phyloP scores from a whole-genome alignment of 2,797 vertebrate genomes.

The Coranthus polyacanthus region DNA sequence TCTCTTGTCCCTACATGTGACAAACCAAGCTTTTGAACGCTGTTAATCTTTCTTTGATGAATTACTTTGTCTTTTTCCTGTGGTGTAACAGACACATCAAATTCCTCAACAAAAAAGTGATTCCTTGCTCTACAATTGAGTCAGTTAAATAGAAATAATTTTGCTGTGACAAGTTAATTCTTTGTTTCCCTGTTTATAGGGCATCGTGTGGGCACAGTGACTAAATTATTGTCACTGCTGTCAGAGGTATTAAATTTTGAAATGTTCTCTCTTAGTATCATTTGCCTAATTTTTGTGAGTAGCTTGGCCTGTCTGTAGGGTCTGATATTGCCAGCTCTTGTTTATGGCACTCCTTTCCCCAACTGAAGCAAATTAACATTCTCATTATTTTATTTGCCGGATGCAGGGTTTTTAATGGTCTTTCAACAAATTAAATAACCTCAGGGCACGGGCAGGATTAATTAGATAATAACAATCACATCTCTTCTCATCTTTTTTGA shows the following conservation, averaged over 20 bases:
- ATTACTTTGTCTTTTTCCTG: constrained; percentile 60
- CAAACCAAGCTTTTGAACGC: constrained; percentile 59
- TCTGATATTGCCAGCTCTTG: constrained; percentile 75
- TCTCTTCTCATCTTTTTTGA: constrained; percentile 80
- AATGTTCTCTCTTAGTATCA: constrained; percentile 75
- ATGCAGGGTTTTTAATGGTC: constrained; percentile 86
- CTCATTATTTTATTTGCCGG: constrained; percentile 86
- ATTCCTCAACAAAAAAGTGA: constrained; percentile 60
- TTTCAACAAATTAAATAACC: constrained; percentile 88
- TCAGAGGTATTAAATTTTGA: constrained; percentile 77
- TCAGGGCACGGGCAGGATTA: constrained; percentile 83
- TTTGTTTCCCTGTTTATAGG: constrained; percentile 81
- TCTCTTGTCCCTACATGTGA: constrained; percentile 68
- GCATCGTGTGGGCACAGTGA: constrained; percentile 77
- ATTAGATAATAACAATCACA: constrained; percentile 87
- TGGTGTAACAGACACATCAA: constrained; percentile 65
- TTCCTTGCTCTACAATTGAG: constrained; percentile 65
- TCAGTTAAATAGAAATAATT: constrained; percentile 81
- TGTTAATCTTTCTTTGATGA: constrained; percentile 70
- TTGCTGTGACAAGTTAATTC: constrained; percentile 77
- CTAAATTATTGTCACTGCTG: constrained; percentile 82
- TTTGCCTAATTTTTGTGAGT: constrained; percentile 80
- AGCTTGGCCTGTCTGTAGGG: constrained; percentile 70
- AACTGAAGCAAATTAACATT: constrained; percentile 86
- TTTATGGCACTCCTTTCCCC: constrained; percentile 79